Evolutionary conservation across 2,888 invertebrate genomes (phyloP).

Genomic region (Conops quadrifasciatus): DNA sequence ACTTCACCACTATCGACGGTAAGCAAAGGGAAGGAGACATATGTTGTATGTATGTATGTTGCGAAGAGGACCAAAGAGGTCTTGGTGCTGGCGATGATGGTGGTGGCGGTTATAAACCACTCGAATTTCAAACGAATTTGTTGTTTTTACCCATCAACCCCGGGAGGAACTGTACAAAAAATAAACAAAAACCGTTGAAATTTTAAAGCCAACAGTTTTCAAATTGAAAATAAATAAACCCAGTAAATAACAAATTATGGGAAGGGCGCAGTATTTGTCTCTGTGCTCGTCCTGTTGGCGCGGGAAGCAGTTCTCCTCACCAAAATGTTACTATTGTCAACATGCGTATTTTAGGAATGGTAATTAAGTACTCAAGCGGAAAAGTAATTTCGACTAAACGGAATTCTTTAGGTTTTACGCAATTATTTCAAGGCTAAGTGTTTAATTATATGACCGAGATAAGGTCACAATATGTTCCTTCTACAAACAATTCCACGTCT

Average conservation of each 20-base stretch:
- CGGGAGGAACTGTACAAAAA: background rate
- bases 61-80: background rate
- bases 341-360: background rate
- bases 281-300: background rate
- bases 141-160: background rate
- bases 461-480: too few species aligned
- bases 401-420: too few species aligned
- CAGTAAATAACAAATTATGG: too few species aligned
- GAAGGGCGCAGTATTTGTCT: background rate
- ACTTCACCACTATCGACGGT: too few species aligned
- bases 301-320: background rate
- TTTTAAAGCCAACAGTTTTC: slow-evolving; percentile 2
- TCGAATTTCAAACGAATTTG: background rate
- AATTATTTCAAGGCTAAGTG: too few species aligned
- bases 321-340: slow-evolving; percentile 5
- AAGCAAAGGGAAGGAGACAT: background rate
- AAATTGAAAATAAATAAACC: slow-evolving; percentile 22
- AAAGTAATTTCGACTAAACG: background rate
- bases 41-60: too few species aligned
- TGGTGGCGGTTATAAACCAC: background rate
- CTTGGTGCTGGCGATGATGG: background rate
- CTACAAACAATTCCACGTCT: too few species aligned
- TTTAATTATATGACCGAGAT: too few species aligned
- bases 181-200: slow-evolving; percentile 6
- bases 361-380: background rate